Percentiles rank a stretch among this genome's conserved stretches.
phyloP scores from a whole-genome alignment of 2,113 vertebrate genomes.

The Pachycephala philippinensis region DNA sequence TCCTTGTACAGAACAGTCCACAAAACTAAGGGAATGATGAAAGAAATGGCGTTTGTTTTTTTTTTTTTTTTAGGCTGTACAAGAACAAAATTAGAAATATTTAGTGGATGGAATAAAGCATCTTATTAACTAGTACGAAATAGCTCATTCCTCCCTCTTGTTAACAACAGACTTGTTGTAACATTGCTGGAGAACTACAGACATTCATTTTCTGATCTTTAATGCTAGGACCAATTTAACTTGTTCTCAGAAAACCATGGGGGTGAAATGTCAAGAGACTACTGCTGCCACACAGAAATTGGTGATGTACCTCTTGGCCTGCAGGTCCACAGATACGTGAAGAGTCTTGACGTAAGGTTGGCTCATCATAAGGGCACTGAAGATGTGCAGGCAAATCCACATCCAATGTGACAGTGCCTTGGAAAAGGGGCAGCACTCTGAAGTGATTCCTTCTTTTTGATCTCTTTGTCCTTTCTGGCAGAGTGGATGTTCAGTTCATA shows the following conservation, averaged over 20 bases:
- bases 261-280: background rate
- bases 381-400: background rate
- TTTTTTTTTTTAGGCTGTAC: background rate
- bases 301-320: background rate
- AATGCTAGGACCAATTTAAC: background rate
- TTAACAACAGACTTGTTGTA: background rate
- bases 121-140: background rate
- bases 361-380: background rate
- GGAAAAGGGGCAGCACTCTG: background rate
- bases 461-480: background rate
- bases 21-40: background rate
- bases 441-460: background rate
- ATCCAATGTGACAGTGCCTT: background rate
- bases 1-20: background rate
- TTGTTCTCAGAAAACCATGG: background rate
- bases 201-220: background rate
- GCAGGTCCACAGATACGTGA: accelerated
- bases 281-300: background rate
- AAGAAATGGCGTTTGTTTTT: background rate
- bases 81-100: background rate
- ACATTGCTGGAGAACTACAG: background rate
- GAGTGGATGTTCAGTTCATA: background rate
- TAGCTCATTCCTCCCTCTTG: background rate
- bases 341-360: accelerated
- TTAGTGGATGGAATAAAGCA: background rate